These are phyloP conservation scores for Tiliqua scincoides DNA, from an alignment of 2,113 vertebrate species.

Conservation along the genomic window DNA sequence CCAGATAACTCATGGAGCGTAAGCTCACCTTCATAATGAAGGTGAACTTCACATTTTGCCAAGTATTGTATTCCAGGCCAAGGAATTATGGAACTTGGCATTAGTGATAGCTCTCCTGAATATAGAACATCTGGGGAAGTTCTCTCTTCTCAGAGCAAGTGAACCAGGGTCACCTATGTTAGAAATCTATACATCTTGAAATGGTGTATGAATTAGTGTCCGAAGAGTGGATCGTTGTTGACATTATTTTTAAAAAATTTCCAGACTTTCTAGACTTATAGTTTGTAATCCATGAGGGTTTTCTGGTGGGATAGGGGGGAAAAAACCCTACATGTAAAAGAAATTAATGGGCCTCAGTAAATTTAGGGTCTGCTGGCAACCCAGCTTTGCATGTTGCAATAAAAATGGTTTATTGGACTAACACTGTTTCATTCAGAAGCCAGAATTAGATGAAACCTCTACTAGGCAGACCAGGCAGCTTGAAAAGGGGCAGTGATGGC, in stretches of 20 bases:
- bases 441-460: conserved; percentile 46
- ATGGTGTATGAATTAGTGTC: conserved; percentile 58
- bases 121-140: conserved; percentile 13
- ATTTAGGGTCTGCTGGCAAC: conserved; percentile 64
- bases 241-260: conserved; percentile 63
- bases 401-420: conserved; percentile 79
- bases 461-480: conserved; percentile 33
- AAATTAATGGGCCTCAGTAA: conserved; percentile 75
- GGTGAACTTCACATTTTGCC: not conserved
- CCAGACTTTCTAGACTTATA: conserved; percentile 55
- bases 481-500: conserved; percentile 28
- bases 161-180: conserved; percentile 12
- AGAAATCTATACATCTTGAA: conserved; percentile 56
- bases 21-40: not conserved
- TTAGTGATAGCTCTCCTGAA: no score
- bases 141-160: not conserved
- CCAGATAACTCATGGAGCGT: not conserved
- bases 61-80: not conserved
- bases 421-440: conserved; percentile 53
- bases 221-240: conserved; percentile 63
- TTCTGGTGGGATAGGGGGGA: not conserved
- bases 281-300: conserved; percentile 64
- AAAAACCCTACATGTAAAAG: conserved; percentile 59
- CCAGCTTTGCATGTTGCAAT: conserved; percentile 68
- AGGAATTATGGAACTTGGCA: not conserved